phyloP scores from a whole-genome alignment of 2,113 vertebrate species.

The Gymnarchus niloticus region DNA sequence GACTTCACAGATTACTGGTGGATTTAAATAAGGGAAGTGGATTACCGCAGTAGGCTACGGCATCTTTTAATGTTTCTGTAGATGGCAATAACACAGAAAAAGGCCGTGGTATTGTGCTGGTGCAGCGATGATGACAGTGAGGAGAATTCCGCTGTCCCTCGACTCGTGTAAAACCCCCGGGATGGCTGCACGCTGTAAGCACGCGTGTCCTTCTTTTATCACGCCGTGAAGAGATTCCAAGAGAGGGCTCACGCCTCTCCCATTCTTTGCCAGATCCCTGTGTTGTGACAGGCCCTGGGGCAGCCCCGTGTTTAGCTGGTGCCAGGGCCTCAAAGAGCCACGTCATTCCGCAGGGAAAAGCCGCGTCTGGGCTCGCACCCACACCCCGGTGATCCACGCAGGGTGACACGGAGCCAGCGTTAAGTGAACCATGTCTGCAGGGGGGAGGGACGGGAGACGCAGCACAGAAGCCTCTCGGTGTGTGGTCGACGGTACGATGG shows the following conservation, averaged over 20 bases:
- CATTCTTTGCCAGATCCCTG: neutral
- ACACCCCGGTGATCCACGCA: neutral
- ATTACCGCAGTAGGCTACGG: neutral
- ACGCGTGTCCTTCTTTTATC: neutral
- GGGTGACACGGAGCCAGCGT: neutral
- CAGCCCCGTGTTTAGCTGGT: neutral
- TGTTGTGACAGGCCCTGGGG: neutral
- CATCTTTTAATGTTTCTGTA: neutral
- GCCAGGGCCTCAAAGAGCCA: neutral
- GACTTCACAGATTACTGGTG: neutral
- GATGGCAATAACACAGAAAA: conserved; percentile 8
- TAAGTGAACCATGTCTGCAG: neutral
- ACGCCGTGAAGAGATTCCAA: neutral
- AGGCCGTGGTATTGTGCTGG: neutral
- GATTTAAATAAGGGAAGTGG: neutral
- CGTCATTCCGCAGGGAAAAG: neutral
- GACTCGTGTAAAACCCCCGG: too few relatives aligned
- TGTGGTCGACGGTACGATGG: neutral
- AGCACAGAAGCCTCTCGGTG: neutral
- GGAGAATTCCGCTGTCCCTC: too few relatives aligned
- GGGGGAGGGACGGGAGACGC: too few relatives aligned
- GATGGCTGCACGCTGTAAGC: neutral
- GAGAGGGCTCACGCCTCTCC: neutral
- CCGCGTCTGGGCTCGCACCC: neutral
- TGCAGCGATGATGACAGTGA: neutral